These are phyloP conservation scores for Trimorus sp. DNA, from an alignment of 2,888 invertebrate species.

Conservation along the genomic window DNA sequence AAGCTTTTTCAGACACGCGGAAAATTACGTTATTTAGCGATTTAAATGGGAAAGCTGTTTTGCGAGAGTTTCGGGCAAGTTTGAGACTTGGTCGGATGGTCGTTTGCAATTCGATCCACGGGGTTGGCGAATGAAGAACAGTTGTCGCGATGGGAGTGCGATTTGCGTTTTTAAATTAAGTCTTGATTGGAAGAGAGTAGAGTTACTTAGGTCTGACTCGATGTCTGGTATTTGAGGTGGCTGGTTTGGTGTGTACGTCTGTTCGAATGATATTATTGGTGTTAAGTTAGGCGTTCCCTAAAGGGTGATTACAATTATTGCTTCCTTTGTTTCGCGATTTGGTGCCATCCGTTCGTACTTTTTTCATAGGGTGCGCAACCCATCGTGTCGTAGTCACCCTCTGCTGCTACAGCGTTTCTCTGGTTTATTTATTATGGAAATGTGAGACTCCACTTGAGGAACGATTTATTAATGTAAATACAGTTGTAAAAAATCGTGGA, in stretches of 20 bases:
- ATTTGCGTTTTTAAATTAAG: too few relatives aligned
- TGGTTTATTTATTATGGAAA: constrained; percentile 44
- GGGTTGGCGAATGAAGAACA: too few relatives aligned
- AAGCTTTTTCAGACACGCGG: constrained; percentile 30
- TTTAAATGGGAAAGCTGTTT: constrained; percentile 14
- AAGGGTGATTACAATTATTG: constrained; percentile 74
- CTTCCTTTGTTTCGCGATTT: constrained; percentile 77
- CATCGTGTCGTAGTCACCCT: constrained; percentile 69
- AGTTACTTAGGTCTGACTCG: too few relatives aligned
- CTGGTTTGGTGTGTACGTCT: constrained; percentile 62
- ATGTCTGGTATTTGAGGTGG: constrained; percentile 8
- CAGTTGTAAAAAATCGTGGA: not conserved
- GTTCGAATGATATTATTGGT: constrained; percentile 69
- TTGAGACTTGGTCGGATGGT: not conserved
- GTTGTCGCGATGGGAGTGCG: too few relatives aligned
- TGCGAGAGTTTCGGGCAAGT: not conserved
- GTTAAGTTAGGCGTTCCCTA: constrained; percentile 48
- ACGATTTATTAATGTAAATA: constrained; percentile 20
- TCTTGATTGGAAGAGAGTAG: too few relatives aligned
- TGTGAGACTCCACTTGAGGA: constrained; percentile 15
- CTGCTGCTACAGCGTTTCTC: constrained; percentile 52
- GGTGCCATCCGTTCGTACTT: constrained; percentile 58
- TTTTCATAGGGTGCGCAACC: constrained; percentile 66
- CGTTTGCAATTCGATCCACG: too few relatives aligned
- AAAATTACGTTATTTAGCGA: constrained; percentile 34